Percentiles rank a stretch among this genome's conserved stretches.
phyloP scores from a whole-genome alignment of 2,888 invertebrate genomes.

The Muschampia plurimacula region DNA sequence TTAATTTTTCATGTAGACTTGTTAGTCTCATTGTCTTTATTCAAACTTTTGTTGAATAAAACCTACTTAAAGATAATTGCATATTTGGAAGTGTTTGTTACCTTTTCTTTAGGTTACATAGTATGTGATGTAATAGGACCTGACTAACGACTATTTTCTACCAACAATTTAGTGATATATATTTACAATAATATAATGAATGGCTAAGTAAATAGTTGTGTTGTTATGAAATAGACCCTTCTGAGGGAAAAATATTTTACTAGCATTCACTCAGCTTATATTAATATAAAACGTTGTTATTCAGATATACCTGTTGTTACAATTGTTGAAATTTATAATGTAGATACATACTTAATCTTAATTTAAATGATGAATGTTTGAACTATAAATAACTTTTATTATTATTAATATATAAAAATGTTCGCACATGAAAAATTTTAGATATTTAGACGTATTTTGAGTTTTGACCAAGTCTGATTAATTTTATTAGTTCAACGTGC shows the following conservation, averaged over 20 bases:
- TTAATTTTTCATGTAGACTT: conserved; percentile 1
- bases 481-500: conserved; percentile 61
- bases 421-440: conserved; percentile 33
- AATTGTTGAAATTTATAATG: conserved; percentile 19
- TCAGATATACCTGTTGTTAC: conserved; percentile 20
- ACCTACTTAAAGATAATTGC: too few relatives aligned
- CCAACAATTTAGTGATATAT: neutral
- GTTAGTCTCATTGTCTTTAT: neutral
- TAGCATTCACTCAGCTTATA: conserved; percentile 20
- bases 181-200: neutral
- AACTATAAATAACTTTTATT: conserved; percentile 17
- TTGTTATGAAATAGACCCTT: conserved; percentile 17
- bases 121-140: conserved; percentile 20
- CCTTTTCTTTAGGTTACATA: neutral
- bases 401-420: conserved; percentile 16
- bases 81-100: conserved; percentile 6
- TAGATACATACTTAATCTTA: conserved; percentile 1
- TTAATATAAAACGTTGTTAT: conserved; percentile 32
- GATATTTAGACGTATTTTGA: conserved; percentile 32
- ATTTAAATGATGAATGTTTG: neutral
- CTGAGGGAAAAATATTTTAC: conserved; percentile 16
- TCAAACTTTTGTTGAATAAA: neutral
- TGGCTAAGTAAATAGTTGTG: conserved; percentile 5
- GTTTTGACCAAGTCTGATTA: conserved; percentile 46
- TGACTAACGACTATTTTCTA: conserved; percentile 30